These are phyloP conservation scores for Periophthalmus magnuspinnatus DNA, from an alignment of 2,797 vertebrate species.

Conservation along the genomic window DNA sequence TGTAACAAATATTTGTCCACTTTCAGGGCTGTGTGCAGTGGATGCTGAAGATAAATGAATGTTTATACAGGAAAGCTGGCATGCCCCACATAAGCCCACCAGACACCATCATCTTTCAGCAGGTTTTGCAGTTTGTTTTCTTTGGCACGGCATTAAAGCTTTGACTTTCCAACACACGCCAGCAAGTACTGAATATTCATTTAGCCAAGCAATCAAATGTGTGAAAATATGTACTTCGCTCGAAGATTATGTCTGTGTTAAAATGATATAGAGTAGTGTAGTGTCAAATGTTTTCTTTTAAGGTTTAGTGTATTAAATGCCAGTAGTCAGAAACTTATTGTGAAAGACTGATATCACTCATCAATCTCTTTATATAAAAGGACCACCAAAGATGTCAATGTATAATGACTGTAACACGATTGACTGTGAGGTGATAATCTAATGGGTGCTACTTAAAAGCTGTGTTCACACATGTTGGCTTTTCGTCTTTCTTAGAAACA, in stretches of 20 bases:
- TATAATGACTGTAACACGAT: background rate
- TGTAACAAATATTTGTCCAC: conserved; percentile 5
- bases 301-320: background rate
- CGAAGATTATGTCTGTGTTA: background rate
- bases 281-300: background rate
- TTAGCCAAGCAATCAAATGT: conserved; percentile 26
- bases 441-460: background rate
- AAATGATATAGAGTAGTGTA: background rate
- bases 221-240: conserved; percentile 21
- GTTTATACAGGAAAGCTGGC: conserved; percentile 46
- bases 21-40: conserved; percentile 13
- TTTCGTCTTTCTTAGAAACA: background rate
- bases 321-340: background rate
- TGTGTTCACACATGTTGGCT: background rate
- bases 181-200: conserved; percentile 48
- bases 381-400: background rate
- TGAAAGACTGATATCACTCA: background rate
- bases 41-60: conserved; percentile 40
- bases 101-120: conserved; percentile 52
- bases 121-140: conserved; percentile 60
- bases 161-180: conserved; percentile 27
- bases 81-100: conserved; percentile 34
- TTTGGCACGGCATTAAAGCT: conserved; percentile 48
- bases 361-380: background rate
- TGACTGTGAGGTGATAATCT: background rate